Base-by-base conservation (phyloP, 2,113 vertebrate genomes). In the Bubo scandiacus region DNA sequence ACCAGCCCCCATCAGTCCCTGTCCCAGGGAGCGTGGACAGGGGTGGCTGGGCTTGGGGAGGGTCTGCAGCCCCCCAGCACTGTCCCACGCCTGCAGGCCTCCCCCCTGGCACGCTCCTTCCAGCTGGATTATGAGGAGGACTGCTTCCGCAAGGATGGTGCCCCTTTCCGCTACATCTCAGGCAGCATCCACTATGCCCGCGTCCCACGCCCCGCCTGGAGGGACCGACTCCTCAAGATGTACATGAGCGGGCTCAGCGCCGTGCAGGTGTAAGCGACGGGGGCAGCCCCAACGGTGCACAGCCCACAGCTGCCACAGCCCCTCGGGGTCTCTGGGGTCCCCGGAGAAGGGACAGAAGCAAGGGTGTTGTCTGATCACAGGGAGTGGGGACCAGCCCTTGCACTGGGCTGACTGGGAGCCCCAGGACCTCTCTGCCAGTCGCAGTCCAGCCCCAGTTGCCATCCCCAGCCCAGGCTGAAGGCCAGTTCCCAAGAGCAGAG, bases 151-250 rank as follows among this genome's bases (percentile, higher is more conserved):
- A 99, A 99, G 96, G 98, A 99, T 34, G 99, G 98, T 2, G 92
- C 23, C 40, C 98, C 98, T 7, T 99, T 99, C 97, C 99, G 98
- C 94, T 99, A 99, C 86, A 94, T 99, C 80, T 99, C 99, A 9
- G 99, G 99, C 79, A 99, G 99, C 72, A 98, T 99, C 80, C 99
- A 99, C 97, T 99, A 99, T 21, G 98, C 99, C 95, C 98, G 99
- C 1, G 97, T 99, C 81, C 99, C 99, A 0, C 97, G 92, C 27
- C 96, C 97, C 21, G 99, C 99, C 97, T 99, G 99, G 99, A 98
- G 98, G 58, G 99, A 99, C 97, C 98, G 99, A 47, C 99, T 99
- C 22, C 68, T 97, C 32, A 99, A 99, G 98, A 99, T 99, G 99
- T 98, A 98, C 96, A 98, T 99, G 99, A 98, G 98, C 3, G 99